Evolutionary conservation across 2,888 invertebrate genomes (phyloP), one percentile per base, ranked within the genome.

Genomic region (Chrysotoxum bicinctum): DNA sequence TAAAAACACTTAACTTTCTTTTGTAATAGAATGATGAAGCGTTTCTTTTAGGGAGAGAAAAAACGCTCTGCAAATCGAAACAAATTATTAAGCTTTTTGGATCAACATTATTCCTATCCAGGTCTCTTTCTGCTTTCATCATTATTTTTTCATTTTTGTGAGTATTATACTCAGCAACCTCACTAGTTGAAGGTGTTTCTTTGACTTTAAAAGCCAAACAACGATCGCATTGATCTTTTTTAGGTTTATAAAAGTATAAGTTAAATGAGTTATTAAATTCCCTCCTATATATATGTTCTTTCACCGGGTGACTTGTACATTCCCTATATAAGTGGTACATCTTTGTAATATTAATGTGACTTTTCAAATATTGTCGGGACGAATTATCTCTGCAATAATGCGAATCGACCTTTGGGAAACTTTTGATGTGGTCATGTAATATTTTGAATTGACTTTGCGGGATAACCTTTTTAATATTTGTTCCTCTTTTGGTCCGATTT

Each of bases 171-270:
- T 72, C 58, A 23, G 26, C 72, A 45, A 58, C 35, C 58, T 48
- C 35, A 37, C 5, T 32, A 60, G 23, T 73, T 60, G 50, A 52
- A 50, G 40, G 54, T 2, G 12, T 64, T 52, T 64, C 23, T 45
- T 64, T 54, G 40, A 43, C 64, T 64, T 74, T 64, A 40, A 74
- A 54, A 54, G 64, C 43, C 32, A 74, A n/a, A 54, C 64, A 52
- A 32, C 50, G 26, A 62, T 73, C 73, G 40, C 62, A 60, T n/a
- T 74, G 52, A 21, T 74, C 64, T 60, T 54, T 74, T 74, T 64
- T 74, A 21, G 26, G 35, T 14, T 73, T 73, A 35, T 50, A 50
- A 73, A 58, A 60, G 12, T 45, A 58, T 45, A 58, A 10, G 21
- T 52, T 52, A 10, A 52, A 52, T 26, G 52, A 1, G 26, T 52